Conservation (phyloP, 2,113 vertebrate genomes). For the Notothenia rossii region DNA sequence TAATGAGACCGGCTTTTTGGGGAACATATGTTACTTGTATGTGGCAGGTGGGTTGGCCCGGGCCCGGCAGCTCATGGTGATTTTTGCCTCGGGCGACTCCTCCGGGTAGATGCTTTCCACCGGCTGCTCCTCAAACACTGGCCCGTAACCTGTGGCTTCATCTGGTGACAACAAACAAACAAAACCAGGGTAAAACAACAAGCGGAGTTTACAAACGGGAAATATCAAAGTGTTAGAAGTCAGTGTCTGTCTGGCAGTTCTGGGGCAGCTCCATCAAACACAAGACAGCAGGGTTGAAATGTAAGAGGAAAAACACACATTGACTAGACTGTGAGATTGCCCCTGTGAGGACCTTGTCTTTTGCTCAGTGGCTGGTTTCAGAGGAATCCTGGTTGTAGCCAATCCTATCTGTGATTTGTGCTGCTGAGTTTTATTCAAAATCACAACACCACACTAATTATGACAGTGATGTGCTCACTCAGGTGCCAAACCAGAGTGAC, state of each 20-base stretch:
- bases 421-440: slow-evolving; percentile 39
- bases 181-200: slow-evolving; percentile 26
- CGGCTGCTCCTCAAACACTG: slow-evolving; percentile 97
- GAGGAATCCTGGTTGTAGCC: slow-evolving; percentile 15
- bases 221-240: slow-evolving; percentile 23
- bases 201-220: slow-evolving; percentile 26
- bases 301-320: neutral
- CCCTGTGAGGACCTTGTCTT: too few relatives aligned
- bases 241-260: slow-evolving; percentile 48
- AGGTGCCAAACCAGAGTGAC: slow-evolving; percentile 37
- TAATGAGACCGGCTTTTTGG: slow-evolving; percentile 28
- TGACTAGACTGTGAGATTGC: slow-evolving; percentile 3
- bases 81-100: slow-evolving; percentile 94
- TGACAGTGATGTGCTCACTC: slow-evolving; percentile 40
- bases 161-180: slow-evolving; percentile 81
- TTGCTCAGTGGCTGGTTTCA: neutral
- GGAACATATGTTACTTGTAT: slow-evolving; percentile 90
- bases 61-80: slow-evolving; percentile 93
- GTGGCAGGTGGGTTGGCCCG: slow-evolving; percentile 90
- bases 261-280: slow-evolving; percentile 46
- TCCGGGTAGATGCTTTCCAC: slow-evolving; percentile 96
- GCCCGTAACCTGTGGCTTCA: slow-evolving; percentile 91
- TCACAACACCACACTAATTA: slow-evolving; percentile 47
- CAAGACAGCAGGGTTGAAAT: slow-evolving; percentile 34
- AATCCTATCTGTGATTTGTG: slow-evolving; percentile 21